A percentile compares a stretch with the other conserved stretches of the same genome.
These are phyloP conservation scores for Bovichtus diacanthus DNA, from an alignment of 2,797 vertebrate genomes.

Conservation along the genomic window DNA sequence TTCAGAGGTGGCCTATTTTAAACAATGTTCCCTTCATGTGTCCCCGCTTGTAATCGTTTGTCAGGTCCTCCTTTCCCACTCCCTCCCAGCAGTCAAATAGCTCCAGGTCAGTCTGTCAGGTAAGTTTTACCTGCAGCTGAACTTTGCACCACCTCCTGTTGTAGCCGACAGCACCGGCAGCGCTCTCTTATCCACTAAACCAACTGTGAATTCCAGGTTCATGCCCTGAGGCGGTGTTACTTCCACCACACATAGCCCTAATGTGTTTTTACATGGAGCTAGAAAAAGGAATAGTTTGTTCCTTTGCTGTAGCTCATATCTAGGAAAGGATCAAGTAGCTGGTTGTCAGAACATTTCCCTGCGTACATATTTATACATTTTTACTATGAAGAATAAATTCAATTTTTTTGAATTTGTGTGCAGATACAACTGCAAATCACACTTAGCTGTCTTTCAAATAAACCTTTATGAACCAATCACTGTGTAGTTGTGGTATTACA, in stretches of 20 bases:
- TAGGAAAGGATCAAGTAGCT: conserved; percentile 40
- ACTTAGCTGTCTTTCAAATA: not conserved
- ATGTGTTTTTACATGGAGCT: conserved; percentile 81
- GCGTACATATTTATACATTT: conserved; percentile 21
- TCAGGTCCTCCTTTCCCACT: conserved; percentile 50
- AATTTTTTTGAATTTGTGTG: not conserved
- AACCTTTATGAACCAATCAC: not conserved
- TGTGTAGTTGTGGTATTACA: not conserved
- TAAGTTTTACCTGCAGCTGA: conserved; percentile 82
- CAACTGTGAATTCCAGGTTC: conserved; percentile 81
- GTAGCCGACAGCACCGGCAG: conserved; percentile 66
- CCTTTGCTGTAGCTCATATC: conserved; percentile 43
- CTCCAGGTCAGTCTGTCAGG: conserved; percentile 78
- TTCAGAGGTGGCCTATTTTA: conserved; percentile 60
- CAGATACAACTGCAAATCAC: not conserved
- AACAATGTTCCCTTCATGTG: conserved; percentile 82
- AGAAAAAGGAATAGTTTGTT: conserved; percentile 53
- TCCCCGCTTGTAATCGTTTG: conserved; percentile 70
- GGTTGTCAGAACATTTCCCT: conserved; percentile 27
- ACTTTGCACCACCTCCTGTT: conserved; percentile 80
- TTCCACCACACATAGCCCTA: conserved; percentile 67
- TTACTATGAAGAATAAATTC: not conserved
- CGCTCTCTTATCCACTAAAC: conserved; percentile 74
- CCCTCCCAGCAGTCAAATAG: conserved; percentile 70
- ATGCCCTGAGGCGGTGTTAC: conserved; percentile 75